Percentiles rank a stretch among this genome's conserved stretches.
Evolutionary conservation across 2,113 vertebrate species (phyloP).

Genomic region (Xiphophorus couchianus): DNA sequence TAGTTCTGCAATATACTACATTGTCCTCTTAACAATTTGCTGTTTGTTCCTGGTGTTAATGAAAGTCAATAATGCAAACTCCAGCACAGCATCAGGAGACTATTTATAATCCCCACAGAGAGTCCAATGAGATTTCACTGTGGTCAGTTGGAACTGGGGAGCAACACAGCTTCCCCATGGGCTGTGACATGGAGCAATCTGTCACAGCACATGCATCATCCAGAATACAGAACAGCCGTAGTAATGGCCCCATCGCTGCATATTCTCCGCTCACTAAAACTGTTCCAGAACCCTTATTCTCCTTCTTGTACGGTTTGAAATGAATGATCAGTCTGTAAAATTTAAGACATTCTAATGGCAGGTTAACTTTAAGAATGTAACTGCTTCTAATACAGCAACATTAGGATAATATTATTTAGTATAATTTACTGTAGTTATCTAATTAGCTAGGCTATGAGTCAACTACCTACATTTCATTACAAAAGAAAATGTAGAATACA

Average conservation of each 20-base stretch:
- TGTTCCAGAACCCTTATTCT: not conserved
- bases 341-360: not conserved
- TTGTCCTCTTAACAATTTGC: not conserved
- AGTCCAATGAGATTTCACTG: slow-evolving; percentile 26
- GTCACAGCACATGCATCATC: slow-evolving; percentile 43
- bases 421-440: too few species aligned
- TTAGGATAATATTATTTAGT: too few species aligned
- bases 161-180: slow-evolving; percentile 26
- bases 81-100: not conserved
- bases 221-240: slow-evolving; percentile 33
- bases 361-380: not conserved
- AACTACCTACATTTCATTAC: not conserved
- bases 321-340: not conserved
- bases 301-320: slow-evolving; percentile 22
- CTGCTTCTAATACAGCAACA: not conserved
- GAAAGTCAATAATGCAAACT: slow-evolving; percentile 16
- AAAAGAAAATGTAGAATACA: too few species aligned
- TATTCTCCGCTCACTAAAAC: slow-evolving; percentile 22
- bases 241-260: slow-evolving; percentile 28
- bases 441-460: not conserved
- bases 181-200: slow-evolving; percentile 45
- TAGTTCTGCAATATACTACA: not conserved
- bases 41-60: not conserved
- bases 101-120: slow-evolving; percentile 20
- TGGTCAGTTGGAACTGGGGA: slow-evolving; percentile 25